phyloP scores from a whole-genome alignment of 2,113 vertebrate species.

The Noturus placidus region DNA sequence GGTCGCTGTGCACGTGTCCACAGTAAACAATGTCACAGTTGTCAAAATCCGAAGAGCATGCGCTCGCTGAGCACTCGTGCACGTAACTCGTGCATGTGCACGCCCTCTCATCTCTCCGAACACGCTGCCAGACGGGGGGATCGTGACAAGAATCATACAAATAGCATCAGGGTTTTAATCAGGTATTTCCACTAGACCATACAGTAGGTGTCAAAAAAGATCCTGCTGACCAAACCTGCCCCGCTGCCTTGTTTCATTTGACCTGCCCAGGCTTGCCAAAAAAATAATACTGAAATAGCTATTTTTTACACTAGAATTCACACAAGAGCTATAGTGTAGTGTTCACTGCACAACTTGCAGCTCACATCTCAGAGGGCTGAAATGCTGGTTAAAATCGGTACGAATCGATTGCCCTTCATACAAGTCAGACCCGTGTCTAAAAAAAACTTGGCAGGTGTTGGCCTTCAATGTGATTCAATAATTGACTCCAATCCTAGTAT shows the following conservation, averaged over 20 bases:
- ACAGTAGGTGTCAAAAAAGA: neutral
- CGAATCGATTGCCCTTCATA: neutral
- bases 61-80: too few relatives aligned
- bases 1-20: too few relatives aligned
- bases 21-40: too few relatives aligned
- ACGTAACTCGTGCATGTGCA: too few relatives aligned
- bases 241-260: neutral
- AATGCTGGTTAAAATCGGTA: neutral
- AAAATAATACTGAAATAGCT: neutral
- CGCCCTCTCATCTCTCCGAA: too few relatives aligned
- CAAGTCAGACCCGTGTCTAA: neutral
- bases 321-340: neutral
- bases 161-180: too few relatives aligned
- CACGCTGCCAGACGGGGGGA: too few relatives aligned
- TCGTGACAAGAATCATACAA: neutral
- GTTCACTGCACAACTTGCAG: neutral
- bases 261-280: neutral
- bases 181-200: neutral
- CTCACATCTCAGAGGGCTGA: neutral
- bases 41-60: too few relatives aligned
- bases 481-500: neutral
- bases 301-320: neutral
- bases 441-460: neutral
- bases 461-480: neutral
- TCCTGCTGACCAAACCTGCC: neutral